These are phyloP conservation scores for Apodemus sylvaticus DNA, from an alignment of 2,113 vertebrate genomes.

Conservation along the genomic window DNA sequence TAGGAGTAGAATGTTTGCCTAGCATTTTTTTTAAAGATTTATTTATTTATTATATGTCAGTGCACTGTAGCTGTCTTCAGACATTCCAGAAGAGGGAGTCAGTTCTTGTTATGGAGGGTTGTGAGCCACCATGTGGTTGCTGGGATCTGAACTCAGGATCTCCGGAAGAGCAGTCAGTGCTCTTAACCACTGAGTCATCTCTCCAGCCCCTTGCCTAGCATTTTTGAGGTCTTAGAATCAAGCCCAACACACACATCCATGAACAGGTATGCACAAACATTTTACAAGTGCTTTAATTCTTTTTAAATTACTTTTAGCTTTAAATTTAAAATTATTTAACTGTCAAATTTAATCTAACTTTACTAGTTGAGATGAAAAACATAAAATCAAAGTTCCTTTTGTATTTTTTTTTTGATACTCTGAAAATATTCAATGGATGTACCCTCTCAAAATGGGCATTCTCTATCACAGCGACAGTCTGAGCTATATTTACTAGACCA, in stretches of 20 bases:
- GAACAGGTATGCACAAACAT: not conserved
- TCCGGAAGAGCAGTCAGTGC: no score
- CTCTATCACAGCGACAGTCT: not conserved
- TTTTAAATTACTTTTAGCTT: not conserved
- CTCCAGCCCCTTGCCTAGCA: not conserved
- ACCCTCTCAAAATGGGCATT: not conserved
- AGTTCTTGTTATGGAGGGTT: no score
- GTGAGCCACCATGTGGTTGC: no score
- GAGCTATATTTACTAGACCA: not conserved
- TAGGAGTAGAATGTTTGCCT: not conserved
- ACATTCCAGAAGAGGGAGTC: no score
- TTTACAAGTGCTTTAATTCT: not conserved
- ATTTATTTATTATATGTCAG: no score
- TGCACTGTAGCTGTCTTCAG: no score
- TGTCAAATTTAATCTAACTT: not conserved
- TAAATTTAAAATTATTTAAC: no score
- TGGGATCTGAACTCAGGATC: no score
- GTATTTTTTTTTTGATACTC: not conserved
- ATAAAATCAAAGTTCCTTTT: conserved; percentile 20
- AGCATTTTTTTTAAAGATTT: no score
- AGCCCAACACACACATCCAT: not conserved
- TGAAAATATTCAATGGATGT: not conserved
- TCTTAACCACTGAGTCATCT: no score
- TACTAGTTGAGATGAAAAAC: not conserved
- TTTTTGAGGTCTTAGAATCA: not conserved